Evolutionary conservation across 2,888 invertebrate genomes (phyloP).

Genomic region (Drosophila leonis): DNA sequence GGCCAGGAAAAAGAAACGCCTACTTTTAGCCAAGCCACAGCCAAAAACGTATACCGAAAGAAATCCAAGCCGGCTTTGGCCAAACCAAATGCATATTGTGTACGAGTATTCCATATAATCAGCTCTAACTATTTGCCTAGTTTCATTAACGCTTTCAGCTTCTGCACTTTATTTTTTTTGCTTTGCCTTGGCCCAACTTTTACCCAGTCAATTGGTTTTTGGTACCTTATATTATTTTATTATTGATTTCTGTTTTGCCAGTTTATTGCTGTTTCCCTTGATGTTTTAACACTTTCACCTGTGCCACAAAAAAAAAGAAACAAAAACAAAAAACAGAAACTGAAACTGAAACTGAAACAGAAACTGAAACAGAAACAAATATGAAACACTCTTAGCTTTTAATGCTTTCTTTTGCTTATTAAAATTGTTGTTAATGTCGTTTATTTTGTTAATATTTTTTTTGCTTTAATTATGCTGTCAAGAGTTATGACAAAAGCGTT

Average conservation of each 20-base stretch:
- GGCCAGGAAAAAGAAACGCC: slow-evolving; percentile 64
- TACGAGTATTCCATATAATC: slow-evolving; percentile 18
- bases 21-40: slow-evolving; percentile 19
- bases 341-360: slow-evolving; percentile 30
- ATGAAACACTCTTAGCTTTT: slow-evolving; percentile 55
- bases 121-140: slow-evolving; percentile 4
- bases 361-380: slow-evolving; percentile 33
- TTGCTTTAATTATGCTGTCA: slow-evolving; percentile 31
- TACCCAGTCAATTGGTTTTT: slow-evolving; percentile 57
- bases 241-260: slow-evolving; percentile 40
- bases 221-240: slow-evolving; percentile 40
- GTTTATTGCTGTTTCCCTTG: slow-evolving; percentile 44
- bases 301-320: slow-evolving; percentile 33
- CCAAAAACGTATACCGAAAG: slow-evolving; percentile 15
- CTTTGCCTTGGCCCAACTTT: background rate
- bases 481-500: slow-evolving; percentile 44
- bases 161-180: background rate
- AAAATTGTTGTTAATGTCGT: slow-evolving; percentile 42
- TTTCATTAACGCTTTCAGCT: slow-evolving; percentile 18
- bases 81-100: slow-evolving; percentile 31
- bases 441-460: slow-evolving; percentile 15
- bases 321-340: slow-evolving; percentile 12
- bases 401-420: slow-evolving; percentile 60
- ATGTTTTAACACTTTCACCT: slow-evolving; percentile 70
- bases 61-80: slow-evolving; percentile 15